Base-by-base conservation (phyloP, 2,113 vertebrate species). In the Neodon shergylaensis region DNA sequence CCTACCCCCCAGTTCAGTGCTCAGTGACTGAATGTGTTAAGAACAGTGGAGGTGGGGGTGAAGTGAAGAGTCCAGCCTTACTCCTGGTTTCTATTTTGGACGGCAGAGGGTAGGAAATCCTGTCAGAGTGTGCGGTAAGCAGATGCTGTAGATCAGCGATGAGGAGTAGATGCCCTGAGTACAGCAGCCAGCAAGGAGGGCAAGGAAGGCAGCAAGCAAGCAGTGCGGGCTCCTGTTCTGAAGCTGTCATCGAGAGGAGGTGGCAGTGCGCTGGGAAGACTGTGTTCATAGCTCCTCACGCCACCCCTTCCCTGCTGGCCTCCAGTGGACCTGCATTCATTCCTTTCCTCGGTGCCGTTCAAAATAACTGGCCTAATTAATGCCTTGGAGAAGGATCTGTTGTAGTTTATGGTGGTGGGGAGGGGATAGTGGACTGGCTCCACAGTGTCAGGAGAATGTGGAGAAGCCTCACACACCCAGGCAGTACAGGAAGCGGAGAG, bases 91-190 rank as follows among this genome's bases (percentile, higher is more conserved):
- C 54, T n/a, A 28, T 10, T 94, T 92, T 54, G 28, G 47, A 42
- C 42, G 42, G 22, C 74, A 94, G 66, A 31, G 63, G 90, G 52
- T 42, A 26, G 44, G 39, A 33, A 88, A 77, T n/a, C 78, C 61
- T 7, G 10, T 73, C 66, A 39, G 33, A 68, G 61, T 31, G 8
- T 78, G 44, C 3, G 39, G 61, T 77, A 33, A 39, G 77, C 24
- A 83, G 73, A 19, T 7, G 12, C 86, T 91, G 42, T 83, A 14
- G 81, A 13, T 21, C 61, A 52, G 7, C 49, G 22, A 12, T 8
- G 6, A 21, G 17, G 6, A 21, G 17, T 8, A 4, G 26, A 14
- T 4, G 82, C 8, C 24, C 0, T 9, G 61, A 17, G 26, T 6
- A 12, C 10, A 17, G 68, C 19, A 5, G 52, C 49, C 4, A 4